Evolutionary conservation across 2,888 invertebrate genomes (phyloP).

Genomic region (Pilophorus perplexus): DNA sequence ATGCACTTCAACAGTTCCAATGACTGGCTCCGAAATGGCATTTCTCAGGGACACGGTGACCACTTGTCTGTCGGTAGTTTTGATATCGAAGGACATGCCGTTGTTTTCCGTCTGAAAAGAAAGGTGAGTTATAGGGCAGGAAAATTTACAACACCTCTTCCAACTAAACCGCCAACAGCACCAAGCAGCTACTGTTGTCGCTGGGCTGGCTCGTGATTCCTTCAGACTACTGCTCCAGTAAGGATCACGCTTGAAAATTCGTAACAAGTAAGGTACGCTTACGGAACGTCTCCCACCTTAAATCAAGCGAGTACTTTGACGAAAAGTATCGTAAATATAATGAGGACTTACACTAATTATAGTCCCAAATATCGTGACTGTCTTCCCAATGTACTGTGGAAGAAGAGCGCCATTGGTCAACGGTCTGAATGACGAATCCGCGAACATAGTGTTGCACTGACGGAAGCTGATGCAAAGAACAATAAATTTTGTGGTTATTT

Average conservation of each 20-base stretch:
- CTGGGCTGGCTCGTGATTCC: no score
- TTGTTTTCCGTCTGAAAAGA: slow-evolving; percentile 43
- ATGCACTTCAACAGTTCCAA: slow-evolving; percentile 47
- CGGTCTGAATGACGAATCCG: slow-evolving; percentile 29
- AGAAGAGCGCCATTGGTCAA: slow-evolving; percentile 39
- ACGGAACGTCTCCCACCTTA: not conserved
- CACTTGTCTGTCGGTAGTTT: slow-evolving; percentile 44
- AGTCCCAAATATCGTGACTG: slow-evolving; percentile 42
- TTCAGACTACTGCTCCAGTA: no score
- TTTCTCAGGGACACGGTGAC: slow-evolving; percentile 43
- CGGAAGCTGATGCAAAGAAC: no score
- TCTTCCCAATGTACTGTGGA: slow-evolving; percentile 33
- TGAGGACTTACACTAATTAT: slow-evolving; percentile 41
- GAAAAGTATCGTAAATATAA: no score
- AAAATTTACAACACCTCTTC: not conserved
- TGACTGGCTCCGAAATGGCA: slow-evolving; percentile 43
- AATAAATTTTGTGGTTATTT: no score
- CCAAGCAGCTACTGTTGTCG: no score
- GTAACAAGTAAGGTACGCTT: not conserved
- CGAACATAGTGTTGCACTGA: no score
- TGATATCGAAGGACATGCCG: slow-evolving; percentile 45
- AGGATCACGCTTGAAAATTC: no score
- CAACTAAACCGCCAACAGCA: no score
- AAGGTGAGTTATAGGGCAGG: not conserved
- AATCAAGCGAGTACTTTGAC: no score